Evolutionary conservation across 1,140 invertebrate species (phyloP).

Genomic region (Cyclargus thomasi): DNA sequence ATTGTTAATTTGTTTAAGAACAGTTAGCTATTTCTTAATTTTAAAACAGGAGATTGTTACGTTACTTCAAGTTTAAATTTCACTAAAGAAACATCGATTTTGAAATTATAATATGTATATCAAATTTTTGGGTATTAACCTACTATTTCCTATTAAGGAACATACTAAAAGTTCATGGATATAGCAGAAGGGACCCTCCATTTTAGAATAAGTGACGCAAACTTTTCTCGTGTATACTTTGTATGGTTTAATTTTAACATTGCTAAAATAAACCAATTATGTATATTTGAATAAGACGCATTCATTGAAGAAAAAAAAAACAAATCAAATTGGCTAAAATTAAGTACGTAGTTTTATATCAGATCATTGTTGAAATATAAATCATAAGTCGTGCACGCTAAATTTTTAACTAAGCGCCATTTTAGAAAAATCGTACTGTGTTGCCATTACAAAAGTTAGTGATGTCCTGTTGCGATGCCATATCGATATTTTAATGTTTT

Average conservation of each 20-base stretch:
- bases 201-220: background rate
- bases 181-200: background rate
- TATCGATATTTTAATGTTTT: background rate
- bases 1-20: background rate
- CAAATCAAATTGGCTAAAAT: background rate
- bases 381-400: constrained; percentile 2
- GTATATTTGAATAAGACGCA: background rate
- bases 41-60: constrained; percentile 16
- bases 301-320: background rate
- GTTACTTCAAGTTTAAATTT: background rate
- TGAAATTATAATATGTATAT: background rate
- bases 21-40: constrained; percentile 15
- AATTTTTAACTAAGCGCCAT: background rate
- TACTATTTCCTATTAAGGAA: background rate
- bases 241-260: no score
- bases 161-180: background rate
- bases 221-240: background rate
- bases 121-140: background rate
- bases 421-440: constrained; percentile 6
- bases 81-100: background rate
- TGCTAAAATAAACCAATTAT: no score
- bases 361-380: constrained; percentile 4
- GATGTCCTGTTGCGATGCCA: constrained; percentile 1
- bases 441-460: constrained; percentile 7
- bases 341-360: constrained; percentile 13